Conservation (phyloP, 2,113 vertebrate species). For the Amphilophus citrinellus region DNA sequence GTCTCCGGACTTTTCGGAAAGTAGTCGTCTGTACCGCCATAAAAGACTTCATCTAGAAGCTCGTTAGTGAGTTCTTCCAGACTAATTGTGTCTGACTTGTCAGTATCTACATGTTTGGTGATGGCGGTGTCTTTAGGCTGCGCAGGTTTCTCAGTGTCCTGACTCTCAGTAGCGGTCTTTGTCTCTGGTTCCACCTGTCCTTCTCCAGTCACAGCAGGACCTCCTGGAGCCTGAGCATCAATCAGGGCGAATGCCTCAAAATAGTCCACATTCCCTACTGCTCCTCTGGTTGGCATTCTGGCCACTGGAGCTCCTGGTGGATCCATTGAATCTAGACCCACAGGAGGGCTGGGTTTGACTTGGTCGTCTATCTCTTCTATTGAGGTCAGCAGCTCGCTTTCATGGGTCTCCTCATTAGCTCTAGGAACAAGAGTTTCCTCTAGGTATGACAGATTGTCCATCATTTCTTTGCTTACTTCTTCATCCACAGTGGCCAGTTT, state of each 20-base stretch:
- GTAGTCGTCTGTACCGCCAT: conserved; percentile 71
- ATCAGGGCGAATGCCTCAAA: conserved; percentile 91
- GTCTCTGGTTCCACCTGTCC: conserved; percentile 42
- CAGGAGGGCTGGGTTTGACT: not conserved
- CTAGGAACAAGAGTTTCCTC: conserved; percentile 82
- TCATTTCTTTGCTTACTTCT: conserved; percentile 89
- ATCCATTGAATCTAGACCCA: conserved; percentile 34
- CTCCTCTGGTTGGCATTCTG: conserved; percentile 31
- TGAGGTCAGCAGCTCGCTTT: conserved; percentile 27
- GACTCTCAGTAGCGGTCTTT: conserved; percentile 33
- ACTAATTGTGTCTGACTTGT: conserved; percentile 61
- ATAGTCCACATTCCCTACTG: conserved; percentile 84
- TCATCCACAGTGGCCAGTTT: conserved; percentile 87
- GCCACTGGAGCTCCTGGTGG: conserved; percentile 64
- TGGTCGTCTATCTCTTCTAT: not conserved
- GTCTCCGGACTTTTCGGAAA: conserved; percentile 33
- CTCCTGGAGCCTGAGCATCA: conserved; percentile 83
- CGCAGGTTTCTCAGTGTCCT: conserved; percentile 24
- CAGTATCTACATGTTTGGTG: conserved; percentile 34
- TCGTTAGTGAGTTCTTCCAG: conserved; percentile 82
- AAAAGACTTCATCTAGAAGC: conserved; percentile 89
- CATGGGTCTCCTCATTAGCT: conserved; percentile 50
- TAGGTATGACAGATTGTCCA: conserved; percentile 89
- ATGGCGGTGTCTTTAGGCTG: not conserved
- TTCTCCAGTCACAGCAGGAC: conserved; percentile 34